Base-by-base conservation (phyloP, 2,888 invertebrate genomes). In the Ornithoptera priamus region DNA sequence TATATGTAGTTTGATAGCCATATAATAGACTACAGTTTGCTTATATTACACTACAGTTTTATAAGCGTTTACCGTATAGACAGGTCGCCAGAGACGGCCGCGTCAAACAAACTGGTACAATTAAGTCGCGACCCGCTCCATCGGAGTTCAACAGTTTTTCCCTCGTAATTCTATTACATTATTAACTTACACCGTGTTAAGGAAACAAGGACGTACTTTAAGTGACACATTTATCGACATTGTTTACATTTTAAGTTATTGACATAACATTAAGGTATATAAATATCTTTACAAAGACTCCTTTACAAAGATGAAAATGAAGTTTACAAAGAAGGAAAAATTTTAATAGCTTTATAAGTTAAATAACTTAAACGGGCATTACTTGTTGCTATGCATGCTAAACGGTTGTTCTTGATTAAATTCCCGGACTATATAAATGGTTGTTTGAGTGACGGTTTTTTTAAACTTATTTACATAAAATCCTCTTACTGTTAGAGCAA, bases 91-190 rank as follows among this genome's bases (percentile, higher is more conserved):
- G 30, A 57, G 56, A 24, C 81, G 83, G 81, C 76, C 75, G 70
- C 67, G 78, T 76, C 75, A 83, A 88, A 91, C 90, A 90, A 90
- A 92, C 81, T 88, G 89, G 83, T 84, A 88, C 91, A 91, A 92
- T 92, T 92, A 92, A 90, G 83, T 80, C 82, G 85, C 84, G 88
- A 86, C 88, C 85, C 86, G 87, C 84, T 82, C 83, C 80, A 81
- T 77, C 81, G 78, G 82, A 89, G 90, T 90, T 92, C 90, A 91
- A 90, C 89, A 90, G 90, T 90, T 92, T 92, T 92, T 90, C 89
- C 85, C 86, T 87, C 87, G 90, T 92, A 92, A 92, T 92, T 92
- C 89, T 90, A 90, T 92, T 92, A 89, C 91, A 92, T 92, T 91
- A 92, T 92, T 92, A 92, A 92, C 89, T 91, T 90, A 90, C 88